Evolutionary conservation across 1,140 invertebrate species (phyloP).

Genomic region (Harpegnathos saltator): DNA sequence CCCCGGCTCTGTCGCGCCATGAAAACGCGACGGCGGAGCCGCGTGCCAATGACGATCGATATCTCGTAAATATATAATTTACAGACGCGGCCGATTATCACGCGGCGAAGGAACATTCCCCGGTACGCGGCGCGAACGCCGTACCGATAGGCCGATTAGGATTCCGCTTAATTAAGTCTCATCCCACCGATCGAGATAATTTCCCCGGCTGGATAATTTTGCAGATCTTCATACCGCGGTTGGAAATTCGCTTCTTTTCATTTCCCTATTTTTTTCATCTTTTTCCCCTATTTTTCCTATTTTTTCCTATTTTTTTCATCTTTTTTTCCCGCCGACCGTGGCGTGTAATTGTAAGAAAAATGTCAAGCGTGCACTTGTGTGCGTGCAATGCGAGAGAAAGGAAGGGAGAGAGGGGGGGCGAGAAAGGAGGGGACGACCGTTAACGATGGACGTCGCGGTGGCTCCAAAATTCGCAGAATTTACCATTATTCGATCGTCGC

Average conservation of each 20-base stretch:
- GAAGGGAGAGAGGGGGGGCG: not conserved
- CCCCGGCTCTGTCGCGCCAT: conserved; percentile 60
- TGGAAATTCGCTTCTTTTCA: not conserved
- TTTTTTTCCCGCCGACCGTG: too few relatives aligned
- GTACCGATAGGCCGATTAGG: not conserved
- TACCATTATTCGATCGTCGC: conserved; percentile 32
- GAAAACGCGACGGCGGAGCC: conserved; percentile 34
- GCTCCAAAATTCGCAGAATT: not conserved
- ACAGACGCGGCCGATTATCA: conserved; percentile 34
- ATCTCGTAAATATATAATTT: conserved; percentile 61
- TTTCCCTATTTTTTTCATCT: not conserved
- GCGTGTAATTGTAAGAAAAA: not conserved
- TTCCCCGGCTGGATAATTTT: too few relatives aligned
- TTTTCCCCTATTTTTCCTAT: too few relatives aligned
- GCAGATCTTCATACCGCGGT: not conserved
- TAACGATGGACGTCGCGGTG: not conserved
- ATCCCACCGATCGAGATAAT: too few relatives aligned
- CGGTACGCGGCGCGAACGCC: too few relatives aligned
- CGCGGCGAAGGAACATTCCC: conserved; percentile 5
- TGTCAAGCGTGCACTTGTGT: too few relatives aligned
- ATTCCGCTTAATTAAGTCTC: not conserved
- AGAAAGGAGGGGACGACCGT: not conserved
- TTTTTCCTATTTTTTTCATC: too few relatives aligned
- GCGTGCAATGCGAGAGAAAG: not conserved
- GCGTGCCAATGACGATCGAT: conserved; percentile 49